Evolutionary conservation across 2,797 vertebrate genomes (phyloP).

Genomic region (Tympanoctomys barrerae): DNA sequence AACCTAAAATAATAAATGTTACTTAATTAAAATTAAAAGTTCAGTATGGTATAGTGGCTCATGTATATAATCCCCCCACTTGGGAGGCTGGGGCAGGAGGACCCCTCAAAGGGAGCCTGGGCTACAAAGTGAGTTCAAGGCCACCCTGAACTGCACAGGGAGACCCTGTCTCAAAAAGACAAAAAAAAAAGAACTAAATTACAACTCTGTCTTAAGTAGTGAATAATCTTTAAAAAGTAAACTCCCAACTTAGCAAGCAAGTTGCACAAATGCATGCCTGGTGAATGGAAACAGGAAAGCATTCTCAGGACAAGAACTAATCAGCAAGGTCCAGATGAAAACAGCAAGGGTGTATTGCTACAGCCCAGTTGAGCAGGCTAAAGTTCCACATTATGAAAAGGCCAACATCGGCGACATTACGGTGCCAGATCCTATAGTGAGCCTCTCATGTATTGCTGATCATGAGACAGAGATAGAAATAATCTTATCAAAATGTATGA

Average conservation of each 20-base stretch:
- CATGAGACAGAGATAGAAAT: neutral
- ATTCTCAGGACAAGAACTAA: neutral
- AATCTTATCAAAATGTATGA: neutral
- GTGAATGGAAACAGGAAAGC: neutral
- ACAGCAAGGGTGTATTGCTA: no score
- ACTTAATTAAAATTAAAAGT: neutral
- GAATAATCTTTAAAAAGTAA: neutral
- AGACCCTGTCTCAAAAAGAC: neutral
- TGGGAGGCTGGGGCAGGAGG: neutral
- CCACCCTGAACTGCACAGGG: neutral
- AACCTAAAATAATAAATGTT: neutral
- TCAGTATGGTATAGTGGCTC: neutral
- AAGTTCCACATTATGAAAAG: neutral
- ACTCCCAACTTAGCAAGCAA: neutral
- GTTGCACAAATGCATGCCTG: neutral
- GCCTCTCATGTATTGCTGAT: neutral
- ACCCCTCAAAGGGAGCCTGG: neutral
- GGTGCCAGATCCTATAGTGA: neutral
- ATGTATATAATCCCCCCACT: neutral
- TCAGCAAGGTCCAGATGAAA: neutral
- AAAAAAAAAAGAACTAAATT: neutral
- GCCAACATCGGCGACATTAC: neutral
- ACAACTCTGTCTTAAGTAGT: neutral
- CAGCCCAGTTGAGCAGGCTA: no score
- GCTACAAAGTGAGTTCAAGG: no score